These are phyloP conservation scores for Corythucha ciliata DNA, from an alignment of 2,888 invertebrate genomes.

Conservation along the genomic window DNA sequence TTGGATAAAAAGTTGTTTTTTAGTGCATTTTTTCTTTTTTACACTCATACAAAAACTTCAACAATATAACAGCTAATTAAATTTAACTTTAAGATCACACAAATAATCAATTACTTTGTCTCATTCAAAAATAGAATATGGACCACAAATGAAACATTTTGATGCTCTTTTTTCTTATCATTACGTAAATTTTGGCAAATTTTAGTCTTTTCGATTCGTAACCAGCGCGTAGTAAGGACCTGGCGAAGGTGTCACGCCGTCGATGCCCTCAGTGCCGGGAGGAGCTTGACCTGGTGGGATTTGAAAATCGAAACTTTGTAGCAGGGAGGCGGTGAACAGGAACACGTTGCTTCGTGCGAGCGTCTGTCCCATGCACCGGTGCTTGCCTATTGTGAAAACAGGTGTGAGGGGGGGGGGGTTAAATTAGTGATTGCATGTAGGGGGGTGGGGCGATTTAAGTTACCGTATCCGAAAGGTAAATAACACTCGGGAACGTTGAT, in stretches of 20 bases:
- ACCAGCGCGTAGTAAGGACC: constrained; percentile 61
- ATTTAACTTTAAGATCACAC: too few species aligned
- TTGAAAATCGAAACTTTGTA: constrained; percentile 63
- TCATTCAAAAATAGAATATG: too few species aligned
- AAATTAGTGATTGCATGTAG: not conserved
- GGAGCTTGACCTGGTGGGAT: constrained; percentile 53
- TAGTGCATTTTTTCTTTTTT: too few species aligned
- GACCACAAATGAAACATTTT: too few species aligned
- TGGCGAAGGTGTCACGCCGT: constrained; percentile 69
- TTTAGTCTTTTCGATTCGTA: constrained; percentile 31
- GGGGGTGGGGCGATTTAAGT: constrained; percentile 5
- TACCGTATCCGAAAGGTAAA: constrained; percentile 67
- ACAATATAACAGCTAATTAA: too few species aligned
- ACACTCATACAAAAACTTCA: too few species aligned
- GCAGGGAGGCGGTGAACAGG: constrained; percentile 58
- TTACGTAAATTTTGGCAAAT: too few species aligned
- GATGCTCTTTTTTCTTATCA: too few species aligned
- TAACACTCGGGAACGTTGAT: constrained; percentile 56
- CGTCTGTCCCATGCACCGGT: constrained; percentile 73
- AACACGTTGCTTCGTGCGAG: constrained; percentile 70
- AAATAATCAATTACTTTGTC: too few species aligned
- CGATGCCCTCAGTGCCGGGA: constrained; percentile 58
- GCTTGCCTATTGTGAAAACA: constrained; percentile 46
- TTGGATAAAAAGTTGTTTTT: too few species aligned
- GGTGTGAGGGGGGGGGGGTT: not conserved